Evolutionary conservation across 1,140 invertebrate genomes (phyloP), one percentile per base, ranked within the genome.

Genomic region (Rhagoletis zephyria): DNA sequence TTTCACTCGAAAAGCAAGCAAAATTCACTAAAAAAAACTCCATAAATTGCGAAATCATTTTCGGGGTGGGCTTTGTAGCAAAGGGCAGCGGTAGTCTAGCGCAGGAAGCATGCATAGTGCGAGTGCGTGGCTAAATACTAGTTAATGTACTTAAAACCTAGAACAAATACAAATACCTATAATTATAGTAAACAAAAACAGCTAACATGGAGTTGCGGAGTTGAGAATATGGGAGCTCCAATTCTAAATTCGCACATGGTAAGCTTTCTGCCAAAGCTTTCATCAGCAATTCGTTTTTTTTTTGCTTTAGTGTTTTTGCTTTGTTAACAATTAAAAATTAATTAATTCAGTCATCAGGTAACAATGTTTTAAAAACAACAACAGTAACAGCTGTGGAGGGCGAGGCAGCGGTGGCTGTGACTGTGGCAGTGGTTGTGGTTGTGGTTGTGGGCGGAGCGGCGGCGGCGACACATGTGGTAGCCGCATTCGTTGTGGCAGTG

Each of bases 361-460:
- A 93, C 92, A 93, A 91, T 93, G 92, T 93, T 93, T 93, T 92
- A 90, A 93, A 93, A 90, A 93, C 92, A 92, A 93, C 92, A 92
- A 93, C 92, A 92, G 92, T 93, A 91, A 93, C 92, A 91, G 91
- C 91, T 90, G 92, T 91, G 90, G 92, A 89, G 89, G 92, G 88
- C 87, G 89, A 88, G 88, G 90, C 88, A 85, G 89, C 88, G 87
- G 87, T 88, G 30, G 85, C 70, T 60, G 60, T 81, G 45, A 60
- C 61, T 45, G 45, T 77, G 59, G 60, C 30, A 30, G 56, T 86
- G 85, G 40, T 40, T 51, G 59, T 64, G 85, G 40, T 40, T 51
- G 59, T 64, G 30, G 85, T n/a, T 51, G 87, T 60, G 51, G 67
- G 67, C 30, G 70, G 67, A 30, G 48, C 56, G 14, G 85, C 19